phyloP scores from a whole-genome alignment of 2,113 vertebrate species.

The Oryzias curvinotus region DNA sequence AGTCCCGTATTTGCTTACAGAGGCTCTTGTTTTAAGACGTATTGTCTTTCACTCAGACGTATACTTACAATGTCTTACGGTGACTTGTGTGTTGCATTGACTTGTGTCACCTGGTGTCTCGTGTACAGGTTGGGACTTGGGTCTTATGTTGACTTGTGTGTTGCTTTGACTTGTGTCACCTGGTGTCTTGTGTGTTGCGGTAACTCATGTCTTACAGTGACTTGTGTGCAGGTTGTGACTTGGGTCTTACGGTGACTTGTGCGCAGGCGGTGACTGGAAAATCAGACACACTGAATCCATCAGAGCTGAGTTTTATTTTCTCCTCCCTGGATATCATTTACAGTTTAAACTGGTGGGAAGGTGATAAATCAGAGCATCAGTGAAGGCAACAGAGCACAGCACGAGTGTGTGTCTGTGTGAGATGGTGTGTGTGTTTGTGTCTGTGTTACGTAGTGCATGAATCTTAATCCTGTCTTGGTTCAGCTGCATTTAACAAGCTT shows the following conservation, averaged over 20 bases:
- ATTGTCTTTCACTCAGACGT: no score
- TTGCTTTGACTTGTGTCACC: no score
- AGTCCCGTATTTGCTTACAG: no score
- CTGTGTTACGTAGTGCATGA: conserved; percentile 14
- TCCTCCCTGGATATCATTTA: conserved; percentile 23
- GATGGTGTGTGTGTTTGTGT: conserved; percentile 10
- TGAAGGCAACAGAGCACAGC: conserved; percentile 24
- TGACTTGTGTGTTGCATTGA: no score
- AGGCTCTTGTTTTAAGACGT: no score
- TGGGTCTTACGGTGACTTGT: background rate
- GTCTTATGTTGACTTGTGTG: background rate
- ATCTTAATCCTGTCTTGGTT: conserved; percentile 63
- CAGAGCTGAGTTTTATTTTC: conserved; percentile 19
- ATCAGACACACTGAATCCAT: conserved; percentile 7
- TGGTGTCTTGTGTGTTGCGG: no score
- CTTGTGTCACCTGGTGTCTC: no score
- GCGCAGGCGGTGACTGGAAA: background rate
- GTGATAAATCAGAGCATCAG: conserved; percentile 51
- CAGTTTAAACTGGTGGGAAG: conserved; percentile 25
- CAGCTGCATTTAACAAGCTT: conserved; percentile 60
- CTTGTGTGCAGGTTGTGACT: no score
- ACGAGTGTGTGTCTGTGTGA: conserved; percentile 4
- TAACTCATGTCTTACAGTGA: no score
- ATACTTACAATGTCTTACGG: no score
- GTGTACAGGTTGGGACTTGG: no score